Conservation (phyloP, 2,113 vertebrate species). For the Rhombomys opimus region DNA sequence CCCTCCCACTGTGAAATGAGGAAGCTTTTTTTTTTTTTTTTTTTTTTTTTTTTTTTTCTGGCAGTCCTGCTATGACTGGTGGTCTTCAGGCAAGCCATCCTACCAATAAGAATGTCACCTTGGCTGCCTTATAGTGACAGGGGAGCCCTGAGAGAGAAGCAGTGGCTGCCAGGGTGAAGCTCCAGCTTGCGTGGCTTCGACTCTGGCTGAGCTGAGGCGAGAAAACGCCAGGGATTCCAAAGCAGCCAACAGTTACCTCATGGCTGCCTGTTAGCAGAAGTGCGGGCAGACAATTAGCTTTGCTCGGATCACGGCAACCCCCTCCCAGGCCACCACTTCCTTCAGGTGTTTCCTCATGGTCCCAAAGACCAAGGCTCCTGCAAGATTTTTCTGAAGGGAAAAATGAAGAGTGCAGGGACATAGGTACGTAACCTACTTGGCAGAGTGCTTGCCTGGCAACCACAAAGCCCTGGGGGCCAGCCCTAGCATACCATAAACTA, state of each 20-base stretch:
- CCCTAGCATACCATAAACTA: neutral
- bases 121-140: neutral
- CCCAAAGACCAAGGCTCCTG: neutral
- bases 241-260: neutral
- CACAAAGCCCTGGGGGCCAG: neutral
- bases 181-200: rapidly evolving
- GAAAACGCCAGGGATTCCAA: neutral
- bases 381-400: neutral
- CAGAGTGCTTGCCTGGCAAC: neutral
- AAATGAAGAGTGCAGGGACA: neutral
- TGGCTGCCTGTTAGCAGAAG: neutral
- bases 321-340: neutral
- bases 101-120: neutral
- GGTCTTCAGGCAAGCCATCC: neutral
- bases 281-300: neutral
- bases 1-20: neutral
- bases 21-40: slow-evolving; percentile 20
- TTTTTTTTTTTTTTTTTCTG: neutral
- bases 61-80: neutral
- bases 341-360: neutral
- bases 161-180: too few relatives aligned
- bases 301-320: neutral
- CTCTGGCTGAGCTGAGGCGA: too few relatives aligned
- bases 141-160: neutral
- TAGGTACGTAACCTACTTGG: neutral